Percentiles rank a stretch among this genome's conserved stretches.
phyloP scores from a whole-genome alignment of 2,888 invertebrate genomes.

The Calameuta pallipes region DNA sequence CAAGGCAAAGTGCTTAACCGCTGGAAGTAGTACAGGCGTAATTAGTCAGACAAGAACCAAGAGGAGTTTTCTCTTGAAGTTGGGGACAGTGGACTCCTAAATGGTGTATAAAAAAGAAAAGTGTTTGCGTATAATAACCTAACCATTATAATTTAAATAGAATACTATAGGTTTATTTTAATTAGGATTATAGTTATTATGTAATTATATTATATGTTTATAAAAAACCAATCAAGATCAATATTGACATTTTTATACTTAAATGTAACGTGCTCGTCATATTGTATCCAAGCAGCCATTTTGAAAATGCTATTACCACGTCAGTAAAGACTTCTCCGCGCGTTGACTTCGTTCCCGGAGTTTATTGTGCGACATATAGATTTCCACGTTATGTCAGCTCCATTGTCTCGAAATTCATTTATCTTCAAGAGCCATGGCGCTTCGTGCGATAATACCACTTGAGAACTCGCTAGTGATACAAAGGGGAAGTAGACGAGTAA shows the following conservation, averaged over 20 bases:
- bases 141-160: not conserved
- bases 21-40: not conserved
- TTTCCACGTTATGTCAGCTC: slow-evolving; percentile 17
- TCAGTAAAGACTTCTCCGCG: not conserved
- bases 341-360: not conserved
- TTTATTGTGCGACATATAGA: not conserved
- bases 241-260: not conserved
- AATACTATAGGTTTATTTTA: not conserved
- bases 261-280: not conserved
- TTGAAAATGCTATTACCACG: slow-evolving; percentile 4
- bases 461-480: slow-evolving; percentile 5
- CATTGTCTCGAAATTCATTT: slow-evolving; percentile 42
- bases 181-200: not conserved
- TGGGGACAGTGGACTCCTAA: not conserved
- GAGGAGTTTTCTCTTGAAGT: not conserved
- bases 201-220: not conserved
- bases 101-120: not conserved
- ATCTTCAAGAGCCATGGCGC: slow-evolving; percentile 33
- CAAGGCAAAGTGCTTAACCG: not conserved
- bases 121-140: not conserved
- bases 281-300: slow-evolving; percentile 2
- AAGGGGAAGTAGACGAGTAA: not conserved
- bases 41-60: too few species aligned
- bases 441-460: slow-evolving; percentile 33
- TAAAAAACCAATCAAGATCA: not conserved